phyloP scores from a whole-genome alignment of 2,888 invertebrate genomes.

The Camptogramma bilineatum region DNA sequence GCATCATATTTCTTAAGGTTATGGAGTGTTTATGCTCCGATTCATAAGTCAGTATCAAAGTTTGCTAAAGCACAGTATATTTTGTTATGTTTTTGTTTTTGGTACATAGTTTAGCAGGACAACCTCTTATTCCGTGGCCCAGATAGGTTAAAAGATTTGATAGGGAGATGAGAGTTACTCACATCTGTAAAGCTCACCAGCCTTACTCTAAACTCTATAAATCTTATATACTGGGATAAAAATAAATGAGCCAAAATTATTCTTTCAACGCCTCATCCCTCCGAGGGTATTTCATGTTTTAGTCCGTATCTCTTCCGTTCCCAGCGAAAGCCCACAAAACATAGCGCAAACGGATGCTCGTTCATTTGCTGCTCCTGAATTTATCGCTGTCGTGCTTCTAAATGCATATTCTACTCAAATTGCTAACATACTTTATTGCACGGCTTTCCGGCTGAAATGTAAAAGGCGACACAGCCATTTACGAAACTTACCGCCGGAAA shows the following conservation, averaged over 20 bases:
- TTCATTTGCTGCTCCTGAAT: constrained; percentile 62
- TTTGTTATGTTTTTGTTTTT: not conserved
- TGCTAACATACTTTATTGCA: constrained; percentile 65
- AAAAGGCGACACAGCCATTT: constrained; percentile 59
- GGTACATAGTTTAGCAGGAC: not conserved
- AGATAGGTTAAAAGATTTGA: not conserved
- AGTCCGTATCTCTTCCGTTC: constrained; percentile 52
- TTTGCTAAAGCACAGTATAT: not conserved
- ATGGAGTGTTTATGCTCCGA: not conserved
- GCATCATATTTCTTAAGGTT: not conserved
- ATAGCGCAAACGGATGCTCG: constrained; percentile 60
- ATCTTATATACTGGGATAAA: constrained; percentile 13
- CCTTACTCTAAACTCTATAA: constrained; percentile 2
- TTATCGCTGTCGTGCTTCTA: constrained; percentile 67
- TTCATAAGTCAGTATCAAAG: not conserved
- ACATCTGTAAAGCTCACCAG: constrained; percentile 5
- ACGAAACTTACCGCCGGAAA: constrained; percentile 31
- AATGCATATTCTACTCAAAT: constrained; percentile 72
- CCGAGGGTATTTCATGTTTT: constrained; percentile 40
- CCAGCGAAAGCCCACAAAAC: constrained; percentile 57
- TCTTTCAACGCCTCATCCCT: constrained; percentile 34
- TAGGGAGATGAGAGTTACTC: not conserved
- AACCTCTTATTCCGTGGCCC: not conserved
- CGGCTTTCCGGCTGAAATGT: constrained; percentile 59
- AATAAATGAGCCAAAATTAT: constrained; percentile 28